phyloP scores from a whole-genome alignment of 2,113 vertebrate genomes.

The Megalops atlanticus region DNA sequence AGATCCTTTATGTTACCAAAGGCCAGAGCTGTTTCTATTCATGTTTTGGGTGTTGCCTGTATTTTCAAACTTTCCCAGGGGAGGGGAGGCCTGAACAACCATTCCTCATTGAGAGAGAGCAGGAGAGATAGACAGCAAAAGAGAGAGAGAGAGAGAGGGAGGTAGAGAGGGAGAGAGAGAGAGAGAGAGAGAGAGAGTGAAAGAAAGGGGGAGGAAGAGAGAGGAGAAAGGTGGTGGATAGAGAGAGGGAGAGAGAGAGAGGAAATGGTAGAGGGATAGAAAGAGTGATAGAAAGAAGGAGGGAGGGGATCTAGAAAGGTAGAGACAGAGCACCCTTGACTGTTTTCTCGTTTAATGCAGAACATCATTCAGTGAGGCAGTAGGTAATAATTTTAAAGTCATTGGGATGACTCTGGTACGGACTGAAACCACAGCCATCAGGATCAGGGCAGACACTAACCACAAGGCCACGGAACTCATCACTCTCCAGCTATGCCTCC shows the following conservation, averaged over 20 bases:
- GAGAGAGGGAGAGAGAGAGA: too few species aligned
- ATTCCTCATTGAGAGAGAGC: not conserved
- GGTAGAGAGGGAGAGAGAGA: too few species aligned
- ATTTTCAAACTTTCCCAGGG: not conserved
- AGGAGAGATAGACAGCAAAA: too few species aligned
- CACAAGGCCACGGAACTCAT: not conserved
- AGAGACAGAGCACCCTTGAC: not conserved
- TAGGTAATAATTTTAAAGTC: not conserved
- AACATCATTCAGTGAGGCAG: not conserved
- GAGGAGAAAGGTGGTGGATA: too few species aligned
- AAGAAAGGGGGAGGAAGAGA: too few species aligned
- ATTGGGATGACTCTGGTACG: not conserved
- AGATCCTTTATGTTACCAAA: not conserved
- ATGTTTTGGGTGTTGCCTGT: conserved; percentile 10
- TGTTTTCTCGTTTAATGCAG: not conserved
- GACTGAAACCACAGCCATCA: not conserved
- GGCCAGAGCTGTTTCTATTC: not conserved
- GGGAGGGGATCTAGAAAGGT: too few species aligned
- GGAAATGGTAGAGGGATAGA: too few species aligned
- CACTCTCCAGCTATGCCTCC: not conserved
- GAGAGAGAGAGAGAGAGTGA: too few species aligned
- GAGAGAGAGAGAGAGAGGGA: too few species aligned
- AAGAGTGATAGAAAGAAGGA: too few species aligned
- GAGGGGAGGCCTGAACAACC: not conserved
- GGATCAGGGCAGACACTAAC: not conserved